phyloP scores from a whole-genome alignment of 2,797 vertebrate species.

The Monodelphis domestica region DNA sequence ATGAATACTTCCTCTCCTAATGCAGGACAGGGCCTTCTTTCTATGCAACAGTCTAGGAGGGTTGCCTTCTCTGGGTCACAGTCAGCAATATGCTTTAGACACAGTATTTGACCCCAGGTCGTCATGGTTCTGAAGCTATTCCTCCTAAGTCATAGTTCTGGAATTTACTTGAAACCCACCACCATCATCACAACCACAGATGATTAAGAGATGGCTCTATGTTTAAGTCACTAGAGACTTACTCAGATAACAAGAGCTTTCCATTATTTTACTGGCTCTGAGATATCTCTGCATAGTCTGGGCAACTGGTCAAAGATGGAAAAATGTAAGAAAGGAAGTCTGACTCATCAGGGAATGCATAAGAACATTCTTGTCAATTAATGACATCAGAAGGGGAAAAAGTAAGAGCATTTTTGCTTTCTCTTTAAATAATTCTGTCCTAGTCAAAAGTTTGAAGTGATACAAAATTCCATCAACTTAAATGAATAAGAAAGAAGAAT shows the following conservation, averaged over 20 bases:
- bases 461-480: slow-evolving; percentile 40
- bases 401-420: not conserved
- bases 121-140: not conserved
- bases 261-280: slow-evolving; percentile 18
- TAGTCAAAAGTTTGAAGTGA: slow-evolving; percentile 17
- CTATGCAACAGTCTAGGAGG: not conserved
- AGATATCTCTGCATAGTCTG: not conserved
- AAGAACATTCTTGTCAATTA: not conserved
- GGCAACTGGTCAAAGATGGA: slow-evolving; percentile 35
- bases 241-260: slow-evolving; percentile 48
- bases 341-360: not conserved
- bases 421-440: slow-evolving; percentile 1
- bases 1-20: not conserved
- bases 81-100: not conserved
- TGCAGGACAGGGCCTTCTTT: not conserved
- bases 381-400: not conserved
- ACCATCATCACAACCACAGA: slow-evolving; percentile 45
- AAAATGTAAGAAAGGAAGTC: slow-evolving; percentile 25
- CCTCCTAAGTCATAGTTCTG: not conserved
- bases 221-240: slow-evolving; percentile 50
- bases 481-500: slow-evolving; percentile 49
- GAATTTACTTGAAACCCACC: slow-evolving; percentile 19
- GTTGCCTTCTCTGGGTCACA: not conserved
- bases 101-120: not conserved
- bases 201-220: slow-evolving; percentile 23